These are phyloP conservation scores for Drosophila rubida DNA, from an alignment of 2,888 invertebrate species.

Conservation along the genomic window DNA sequence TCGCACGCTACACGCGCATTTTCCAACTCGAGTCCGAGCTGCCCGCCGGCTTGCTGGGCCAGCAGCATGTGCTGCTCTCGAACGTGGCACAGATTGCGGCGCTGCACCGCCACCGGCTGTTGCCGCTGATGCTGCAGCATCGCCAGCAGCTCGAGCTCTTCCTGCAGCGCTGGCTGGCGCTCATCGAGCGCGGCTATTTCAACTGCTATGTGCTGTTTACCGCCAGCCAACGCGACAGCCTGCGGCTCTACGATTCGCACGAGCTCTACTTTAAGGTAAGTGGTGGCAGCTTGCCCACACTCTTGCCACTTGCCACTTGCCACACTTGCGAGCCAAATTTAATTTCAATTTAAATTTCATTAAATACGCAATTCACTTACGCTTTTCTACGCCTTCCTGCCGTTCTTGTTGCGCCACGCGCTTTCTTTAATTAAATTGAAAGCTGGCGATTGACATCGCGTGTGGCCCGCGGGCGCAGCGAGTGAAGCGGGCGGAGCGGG, in stretches of 20 bases:
- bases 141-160: conserved; percentile 32
- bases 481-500: not conserved
- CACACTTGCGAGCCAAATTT: not conserved
- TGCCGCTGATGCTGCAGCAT: conserved; percentile 45
- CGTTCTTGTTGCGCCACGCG: not conserved
- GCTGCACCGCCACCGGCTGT: conserved; percentile 36
- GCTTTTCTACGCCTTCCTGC: not conserved
- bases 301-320: not conserved
- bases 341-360: conserved; percentile 14
- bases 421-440: conserved; percentile 14
- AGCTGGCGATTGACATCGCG: conserved; percentile 1
- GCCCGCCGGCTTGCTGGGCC: conserved; percentile 27
- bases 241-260: conserved; percentile 25
- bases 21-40: conserved; percentile 17
- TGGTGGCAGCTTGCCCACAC: not conserved
- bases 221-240: conserved; percentile 37
- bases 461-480: conserved; percentile 1
- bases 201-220: conserved; percentile 42
- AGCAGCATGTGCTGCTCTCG: conserved; percentile 26
- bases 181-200: conserved; percentile 37
- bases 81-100: conserved; percentile 39
- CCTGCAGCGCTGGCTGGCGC: conserved; percentile 31
- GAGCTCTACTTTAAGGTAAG: conserved; percentile 47
- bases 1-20: conserved; percentile 25
- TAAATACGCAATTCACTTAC: conserved; percentile 5